A percentile compares a stretch with the other conserved stretches of the same genome.
Conservation (phyloP, 1,140 invertebrate species). For the Anastrepha ludens region DNA sequence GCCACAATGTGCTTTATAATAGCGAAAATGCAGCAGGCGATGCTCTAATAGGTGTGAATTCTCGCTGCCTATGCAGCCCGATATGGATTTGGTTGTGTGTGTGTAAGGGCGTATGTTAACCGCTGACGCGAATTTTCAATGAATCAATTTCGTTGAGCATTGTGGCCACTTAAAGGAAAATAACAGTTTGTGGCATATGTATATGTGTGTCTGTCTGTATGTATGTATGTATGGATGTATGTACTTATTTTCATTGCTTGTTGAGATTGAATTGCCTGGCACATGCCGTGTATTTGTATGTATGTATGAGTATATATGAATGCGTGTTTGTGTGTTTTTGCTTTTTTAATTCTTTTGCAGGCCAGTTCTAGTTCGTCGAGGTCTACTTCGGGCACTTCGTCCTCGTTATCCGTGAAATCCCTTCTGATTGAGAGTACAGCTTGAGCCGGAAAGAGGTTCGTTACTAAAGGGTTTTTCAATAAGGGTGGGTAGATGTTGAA, state of each 20-base stretch:
- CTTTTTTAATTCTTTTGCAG: no score
- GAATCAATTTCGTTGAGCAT: background rate
- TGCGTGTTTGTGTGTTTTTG: no score
- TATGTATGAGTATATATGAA: background rate
- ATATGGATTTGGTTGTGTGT: background rate
- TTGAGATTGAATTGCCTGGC: background rate
- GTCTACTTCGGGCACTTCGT: no score
- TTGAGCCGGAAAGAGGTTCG: no score
- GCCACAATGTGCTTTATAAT: background rate
- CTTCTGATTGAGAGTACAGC: no score
- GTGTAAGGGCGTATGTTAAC: background rate
- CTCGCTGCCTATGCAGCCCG: background rate
- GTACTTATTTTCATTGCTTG: background rate
- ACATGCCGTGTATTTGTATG: background rate
- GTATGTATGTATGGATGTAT: no score
- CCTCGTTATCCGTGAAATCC: no score
- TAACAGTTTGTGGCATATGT: background rate
- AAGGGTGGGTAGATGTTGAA: no score
- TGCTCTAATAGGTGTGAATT: slow-evolving; percentile 29
- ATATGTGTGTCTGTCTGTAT: no score
- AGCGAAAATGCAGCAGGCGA: slow-evolving; percentile 13
- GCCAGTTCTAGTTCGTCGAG: no score
- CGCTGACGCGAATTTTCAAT: background rate
- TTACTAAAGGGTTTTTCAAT: no score
- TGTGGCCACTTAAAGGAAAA: background rate